Evolutionary conservation across 1,140 invertebrate genomes (phyloP).

Genomic region (Octopus sinensis): DNA sequence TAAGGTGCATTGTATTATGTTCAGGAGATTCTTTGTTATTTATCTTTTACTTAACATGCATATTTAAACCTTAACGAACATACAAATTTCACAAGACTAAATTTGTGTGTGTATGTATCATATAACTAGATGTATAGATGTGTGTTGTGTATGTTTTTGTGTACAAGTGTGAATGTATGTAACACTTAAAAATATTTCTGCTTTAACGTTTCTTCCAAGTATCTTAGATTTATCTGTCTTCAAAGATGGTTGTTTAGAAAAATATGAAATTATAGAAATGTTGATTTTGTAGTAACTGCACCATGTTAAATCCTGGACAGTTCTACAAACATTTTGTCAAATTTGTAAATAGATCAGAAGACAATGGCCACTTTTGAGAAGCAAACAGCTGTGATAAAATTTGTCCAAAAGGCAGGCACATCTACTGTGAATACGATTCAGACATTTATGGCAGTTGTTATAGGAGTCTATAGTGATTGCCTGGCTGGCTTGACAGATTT

Average conservation of each 20-base stretch:
- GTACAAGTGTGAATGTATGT: neutral
- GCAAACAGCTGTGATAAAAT: slow-evolving; percentile 6
- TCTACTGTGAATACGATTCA: neutral
- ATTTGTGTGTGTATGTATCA: no score
- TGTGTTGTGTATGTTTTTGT: neutral
- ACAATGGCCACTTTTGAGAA: neutral
- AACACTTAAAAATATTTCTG: neutral
- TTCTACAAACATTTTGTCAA: neutral
- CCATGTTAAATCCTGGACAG: neutral
- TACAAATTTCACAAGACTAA: no score
- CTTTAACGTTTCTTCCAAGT: neutral
- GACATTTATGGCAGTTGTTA: neutral
- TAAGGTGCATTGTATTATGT: no score
- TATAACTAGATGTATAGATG: no score
- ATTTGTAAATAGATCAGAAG: neutral
- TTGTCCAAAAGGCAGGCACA: neutral
- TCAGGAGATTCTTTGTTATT: no score
- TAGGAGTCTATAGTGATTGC: neutral
- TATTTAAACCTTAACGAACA: no score
- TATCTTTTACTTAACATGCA: no score
- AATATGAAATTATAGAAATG: neutral
- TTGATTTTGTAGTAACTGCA: neutral
- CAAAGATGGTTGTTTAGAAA: neutral
- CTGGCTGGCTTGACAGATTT: neutral
- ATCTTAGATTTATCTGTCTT: neutral